Base-by-base conservation (phyloP, 2,113 vertebrate genomes). In the Entomyzon cyanotis region DNA sequence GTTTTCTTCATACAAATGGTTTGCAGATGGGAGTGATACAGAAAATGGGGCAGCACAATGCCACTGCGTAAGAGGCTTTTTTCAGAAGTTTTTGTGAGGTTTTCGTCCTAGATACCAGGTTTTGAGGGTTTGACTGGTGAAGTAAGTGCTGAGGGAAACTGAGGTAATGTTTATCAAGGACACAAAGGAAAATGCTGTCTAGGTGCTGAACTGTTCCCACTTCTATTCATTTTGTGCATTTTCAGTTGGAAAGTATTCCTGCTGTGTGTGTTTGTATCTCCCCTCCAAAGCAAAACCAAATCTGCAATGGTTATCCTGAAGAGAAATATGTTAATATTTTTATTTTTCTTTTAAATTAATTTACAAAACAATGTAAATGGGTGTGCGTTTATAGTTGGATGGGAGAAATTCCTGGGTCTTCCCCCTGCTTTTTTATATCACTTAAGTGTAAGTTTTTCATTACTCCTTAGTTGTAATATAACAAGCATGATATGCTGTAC, bases 341-440 rank as follows among this genome's bases (percentile, higher is more conserved):
- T 90, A 86, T 84, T 95, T 67, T 97, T 85, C 33, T 85, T 85
- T 71, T 90, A 31, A 92, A 90, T 93, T 94, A 28, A 82, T 90
- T 93, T 95, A 96, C 90, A 95, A 92, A 96, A 95, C 25, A 37
- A 86, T 90, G 88, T 78, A 93, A 94, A 88, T 94, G 94, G 35
- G 27, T 95, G 94, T 96, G 93, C 73, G 78, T 89, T 90, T 90
- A 16, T 75, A 91, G 52, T 88, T 53, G 31, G 71, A 75, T 37
- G 62, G 83, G 88, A 92, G 90, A 75, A 80, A 78, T 77, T 84
- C 17, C 39, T 68, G 44, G 37, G 6, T 77, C 49, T 44, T 93
- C 39, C 50, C 62, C 63, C 7, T 19, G 5, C 6, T 64, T 59
- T 68, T 58, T 67, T 6, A 11, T 69, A 25, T 60, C 64, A 35